Conservation (phyloP, 53 echinoderm and acorn worm genomes). For the Henricia sp. region DNA sequence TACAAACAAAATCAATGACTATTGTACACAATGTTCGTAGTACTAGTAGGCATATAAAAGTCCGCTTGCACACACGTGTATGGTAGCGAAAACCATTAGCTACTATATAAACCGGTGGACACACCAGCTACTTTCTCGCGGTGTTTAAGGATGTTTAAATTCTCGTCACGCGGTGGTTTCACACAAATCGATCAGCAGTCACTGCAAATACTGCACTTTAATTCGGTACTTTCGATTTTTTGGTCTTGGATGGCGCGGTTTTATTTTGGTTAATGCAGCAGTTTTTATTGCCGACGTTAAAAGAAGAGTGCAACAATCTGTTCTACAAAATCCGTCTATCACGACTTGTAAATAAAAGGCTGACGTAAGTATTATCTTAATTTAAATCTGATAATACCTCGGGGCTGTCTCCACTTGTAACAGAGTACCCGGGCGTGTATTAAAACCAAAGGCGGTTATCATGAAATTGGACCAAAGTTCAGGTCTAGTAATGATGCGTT, state of each 20-base stretch:
- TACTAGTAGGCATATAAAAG: no score
- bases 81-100: no score
- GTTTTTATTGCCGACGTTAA: no score
- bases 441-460: conserved; percentile 27
- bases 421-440: not conserved
- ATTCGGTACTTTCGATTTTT: not conserved
- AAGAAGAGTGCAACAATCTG: not conserved
- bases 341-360: conserved; percentile 25
- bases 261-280: no score
- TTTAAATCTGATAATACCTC: conserved; percentile 1
- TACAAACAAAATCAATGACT: no score
- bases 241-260: no score
- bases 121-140: no score
- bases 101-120: not conserved
- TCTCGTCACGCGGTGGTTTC: not conserved
- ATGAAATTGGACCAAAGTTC: conserved; percentile 49
- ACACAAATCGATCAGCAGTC: not conserved
- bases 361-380: conserved; percentile 18
- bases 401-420: not conserved
- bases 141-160: no score
- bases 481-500: conserved; percentile 9
- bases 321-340: not conserved
- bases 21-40: no score
- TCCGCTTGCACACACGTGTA: no score
- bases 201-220: not conserved